Percentiles rank a stretch among this genome's conserved stretches.
These are phyloP conservation scores for Phoebastria nigripes DNA, from an alignment of 2,797 vertebrate species.

Conservation along the genomic window DNA sequence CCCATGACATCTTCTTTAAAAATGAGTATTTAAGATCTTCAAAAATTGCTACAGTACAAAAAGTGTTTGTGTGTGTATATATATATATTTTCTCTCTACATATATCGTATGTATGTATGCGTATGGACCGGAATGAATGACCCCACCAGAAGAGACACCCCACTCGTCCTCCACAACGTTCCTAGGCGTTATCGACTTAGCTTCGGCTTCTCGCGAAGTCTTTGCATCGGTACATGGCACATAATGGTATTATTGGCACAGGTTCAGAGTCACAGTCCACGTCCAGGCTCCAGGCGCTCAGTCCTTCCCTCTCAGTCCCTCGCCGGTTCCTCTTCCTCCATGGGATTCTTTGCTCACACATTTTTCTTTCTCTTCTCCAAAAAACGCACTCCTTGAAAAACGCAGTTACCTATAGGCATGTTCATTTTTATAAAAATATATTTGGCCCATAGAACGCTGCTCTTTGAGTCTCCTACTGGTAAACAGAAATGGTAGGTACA, in stretches of 20 bases:
- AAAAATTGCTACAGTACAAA: constrained; percentile 83
- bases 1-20: constrained; percentile 71
- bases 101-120: constrained; percentile 55
- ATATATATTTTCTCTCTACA: constrained; percentile 63
- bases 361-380: constrained; percentile 50
- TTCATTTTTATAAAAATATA: constrained; percentile 97
- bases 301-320: constrained; percentile 15
- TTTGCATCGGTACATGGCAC: constrained; percentile 91
- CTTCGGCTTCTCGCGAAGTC: constrained; percentile 55
- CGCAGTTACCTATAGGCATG: constrained; percentile 77
- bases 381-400: constrained; percentile 55
- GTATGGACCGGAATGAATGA: constrained; percentile 71
- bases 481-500: constrained; percentile 80
- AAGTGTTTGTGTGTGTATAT: constrained; percentile 64
- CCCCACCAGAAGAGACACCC: constrained; percentile 67
- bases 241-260: constrained; percentile 99
- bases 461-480: constrained; percentile 82
- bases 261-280: constrained; percentile 88
- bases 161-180: constrained; percentile 36
- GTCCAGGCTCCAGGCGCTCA: constrained; percentile 61
- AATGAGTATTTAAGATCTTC: constrained; percentile 75
- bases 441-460: constrained; percentile 88
- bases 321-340: constrained; percentile 2
- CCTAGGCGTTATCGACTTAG: constrained; percentile 20
- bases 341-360: neutral